Conservation (phyloP, 1,140 invertebrate species). For the Myzus persicae region DNA sequence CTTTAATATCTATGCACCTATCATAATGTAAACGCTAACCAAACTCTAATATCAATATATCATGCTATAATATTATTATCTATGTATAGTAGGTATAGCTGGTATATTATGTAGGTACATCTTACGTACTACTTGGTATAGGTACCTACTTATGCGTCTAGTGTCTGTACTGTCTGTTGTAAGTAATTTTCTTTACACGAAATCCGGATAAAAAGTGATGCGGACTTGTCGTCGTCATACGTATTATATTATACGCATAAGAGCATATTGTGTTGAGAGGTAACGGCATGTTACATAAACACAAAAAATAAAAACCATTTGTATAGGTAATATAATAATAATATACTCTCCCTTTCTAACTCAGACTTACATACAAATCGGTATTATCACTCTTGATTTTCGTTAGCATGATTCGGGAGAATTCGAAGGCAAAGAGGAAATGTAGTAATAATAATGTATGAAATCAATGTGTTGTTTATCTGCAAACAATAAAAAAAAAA, state of each 20-base stretch:
- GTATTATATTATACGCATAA: background rate
- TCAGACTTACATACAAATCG: background rate
- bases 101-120: background rate
- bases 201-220: background rate
- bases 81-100: background rate
- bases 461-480: background rate
- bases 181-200: background rate
- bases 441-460: background rate
- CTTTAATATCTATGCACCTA: background rate
- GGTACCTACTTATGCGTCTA: too few relatives aligned
- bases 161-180: background rate
- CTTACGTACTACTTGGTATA: too few relatives aligned
- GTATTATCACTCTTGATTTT: constrained; percentile 6
- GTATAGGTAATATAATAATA: background rate
- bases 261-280: background rate
- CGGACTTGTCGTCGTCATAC: background rate
- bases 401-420: constrained; percentile 8
- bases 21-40: background rate
- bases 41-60: too few relatives aligned
- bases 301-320: background rate
- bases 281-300: background rate
- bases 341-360: background rate
- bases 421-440: background rate
- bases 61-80: background rate
- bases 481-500: background rate